A percentile compares a stretch with the other conserved stretches of the same genome.
Conservation (phyloP, 2,888 invertebrate genomes). For the Kuschelorhynchus macadamiae region DNA sequence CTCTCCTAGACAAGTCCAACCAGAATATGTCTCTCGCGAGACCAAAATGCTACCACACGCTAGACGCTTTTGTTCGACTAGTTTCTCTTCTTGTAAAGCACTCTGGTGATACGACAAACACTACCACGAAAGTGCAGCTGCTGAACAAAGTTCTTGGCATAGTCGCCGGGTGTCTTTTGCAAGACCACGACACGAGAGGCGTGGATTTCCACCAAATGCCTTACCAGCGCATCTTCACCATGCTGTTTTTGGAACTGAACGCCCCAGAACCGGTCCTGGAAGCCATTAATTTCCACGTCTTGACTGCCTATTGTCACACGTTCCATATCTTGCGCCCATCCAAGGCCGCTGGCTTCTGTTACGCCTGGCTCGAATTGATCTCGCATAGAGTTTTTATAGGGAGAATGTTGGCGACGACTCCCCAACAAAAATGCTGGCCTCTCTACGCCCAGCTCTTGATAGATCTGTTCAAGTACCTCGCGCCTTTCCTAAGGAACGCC, state of each 20-base stretch:
- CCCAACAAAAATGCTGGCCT: conserved; percentile 97
- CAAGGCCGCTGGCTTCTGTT: conserved; percentile 96
- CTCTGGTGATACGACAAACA: conserved; percentile 90
- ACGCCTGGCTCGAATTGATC: conserved; percentile 98
- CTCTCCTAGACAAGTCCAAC: conserved; percentile 80
- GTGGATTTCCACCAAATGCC: conserved; percentile 97
- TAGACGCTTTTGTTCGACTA: conserved; percentile 95
- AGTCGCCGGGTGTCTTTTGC: conserved; percentile 93
- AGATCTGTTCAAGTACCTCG: conserved; percentile 91
- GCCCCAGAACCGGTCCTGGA: conserved; percentile 94
- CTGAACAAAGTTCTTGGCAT: conserved; percentile 91
- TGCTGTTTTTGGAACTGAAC: conserved; percentile 96
- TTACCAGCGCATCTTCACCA: conserved; percentile 96
- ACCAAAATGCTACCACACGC: conserved; percentile 94
- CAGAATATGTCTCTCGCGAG: conserved; percentile 76
- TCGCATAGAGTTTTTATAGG: conserved; percentile 69
- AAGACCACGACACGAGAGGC: conserved; percentile 94
- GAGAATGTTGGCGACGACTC: conserved; percentile 88
- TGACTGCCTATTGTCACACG: conserved; percentile 97
- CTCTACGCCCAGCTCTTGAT: conserved; percentile 97
- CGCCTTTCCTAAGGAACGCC: conserved; percentile 97
- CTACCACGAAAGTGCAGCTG: conserved; percentile 96
- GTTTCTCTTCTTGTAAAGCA: conserved; percentile 96
- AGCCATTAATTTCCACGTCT: conserved; percentile 93
- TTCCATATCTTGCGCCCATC: conserved; percentile 93